Evolutionary conservation across 2,888 invertebrate genomes (phyloP).

Genomic region (Quadroppia sp.): DNA sequence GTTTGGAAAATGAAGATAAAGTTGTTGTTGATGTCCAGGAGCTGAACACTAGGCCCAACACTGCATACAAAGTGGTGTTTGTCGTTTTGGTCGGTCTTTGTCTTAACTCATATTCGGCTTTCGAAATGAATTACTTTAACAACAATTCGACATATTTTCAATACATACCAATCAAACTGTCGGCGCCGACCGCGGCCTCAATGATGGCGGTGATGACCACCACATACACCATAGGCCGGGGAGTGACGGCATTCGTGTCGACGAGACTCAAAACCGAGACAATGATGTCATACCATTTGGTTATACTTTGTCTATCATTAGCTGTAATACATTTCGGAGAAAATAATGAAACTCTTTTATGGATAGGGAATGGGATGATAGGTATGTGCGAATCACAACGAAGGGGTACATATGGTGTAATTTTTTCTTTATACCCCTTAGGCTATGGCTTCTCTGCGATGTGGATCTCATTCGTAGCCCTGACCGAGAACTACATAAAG

Average conservation of each 20-base stretch:
- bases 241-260: not conserved
- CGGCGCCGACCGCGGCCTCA: not conserved
- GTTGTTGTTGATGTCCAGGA: no score
- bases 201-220: not conserved
- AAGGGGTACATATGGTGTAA: no score
- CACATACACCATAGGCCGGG: not conserved
- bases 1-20: no score
- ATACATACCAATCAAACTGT: not conserved
- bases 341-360: not conserved
- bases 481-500: constrained; percentile 23
- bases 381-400: no score
- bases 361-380: not conserved
- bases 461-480: constrained; percentile 16
- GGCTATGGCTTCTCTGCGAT: no score
- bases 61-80: no score
- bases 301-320: not conserved
- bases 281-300: not conserved
- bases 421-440: no score
- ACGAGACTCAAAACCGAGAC: not conserved
- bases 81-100: no score
- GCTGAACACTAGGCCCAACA: no score
- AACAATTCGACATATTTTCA: not conserved
- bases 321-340: not conserved
- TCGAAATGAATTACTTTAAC: not conserved
- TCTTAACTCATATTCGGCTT: not conserved